A percentile compares a stretch with the other conserved stretches of the same genome.
phyloP scores from a whole-genome alignment of 2,888 invertebrate genomes.

The Caradrina clavipalpis region DNA sequence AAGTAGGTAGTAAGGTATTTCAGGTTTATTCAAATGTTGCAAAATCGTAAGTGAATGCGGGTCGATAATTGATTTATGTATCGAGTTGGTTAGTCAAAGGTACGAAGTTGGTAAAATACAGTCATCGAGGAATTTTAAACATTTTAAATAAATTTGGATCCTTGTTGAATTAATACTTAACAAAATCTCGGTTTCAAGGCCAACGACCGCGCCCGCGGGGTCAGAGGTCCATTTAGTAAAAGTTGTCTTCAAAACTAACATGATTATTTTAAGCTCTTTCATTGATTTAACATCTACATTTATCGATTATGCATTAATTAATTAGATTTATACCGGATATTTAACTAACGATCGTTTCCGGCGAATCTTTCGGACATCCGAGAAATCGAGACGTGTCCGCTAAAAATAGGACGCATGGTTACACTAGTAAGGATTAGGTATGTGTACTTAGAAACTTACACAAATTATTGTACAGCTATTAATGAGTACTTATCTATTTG shows the following conservation, averaged over 20 bases:
- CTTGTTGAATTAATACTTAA: slow-evolving; percentile 22
- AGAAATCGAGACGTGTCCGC: slow-evolving; percentile 57
- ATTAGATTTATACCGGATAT: slow-evolving; percentile 23
- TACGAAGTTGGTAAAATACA: slow-evolving; percentile 10
- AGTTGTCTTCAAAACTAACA: slow-evolving; percentile 23
- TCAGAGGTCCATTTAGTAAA: slow-evolving; percentile 55
- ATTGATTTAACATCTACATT: neutral
- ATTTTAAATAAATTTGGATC: slow-evolving; percentile 17
- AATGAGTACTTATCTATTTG: neutral
- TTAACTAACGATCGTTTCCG: slow-evolving; percentile 33
- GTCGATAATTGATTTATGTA: slow-evolving; percentile 41
- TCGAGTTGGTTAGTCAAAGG: slow-evolving; percentile 7
- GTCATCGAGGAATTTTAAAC: slow-evolving; percentile 27
- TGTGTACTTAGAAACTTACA: neutral
- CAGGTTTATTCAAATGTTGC: slow-evolving; percentile 54
- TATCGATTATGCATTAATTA: slow-evolving; percentile 6
- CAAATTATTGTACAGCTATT: neutral
- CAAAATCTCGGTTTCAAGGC: slow-evolving; percentile 55
- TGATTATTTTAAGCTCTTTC: neutral
- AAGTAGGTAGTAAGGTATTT: slow-evolving; percentile 16
- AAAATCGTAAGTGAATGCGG: slow-evolving; percentile 54
- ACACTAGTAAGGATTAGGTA: slow-evolving; percentile 16
- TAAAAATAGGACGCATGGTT: slow-evolving; percentile 36
- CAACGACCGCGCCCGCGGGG: slow-evolving; percentile 53
- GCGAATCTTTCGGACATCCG: slow-evolving; percentile 51